Conservation (phyloP, 2,797 vertebrate species). For the Halcyon badia region DNA sequence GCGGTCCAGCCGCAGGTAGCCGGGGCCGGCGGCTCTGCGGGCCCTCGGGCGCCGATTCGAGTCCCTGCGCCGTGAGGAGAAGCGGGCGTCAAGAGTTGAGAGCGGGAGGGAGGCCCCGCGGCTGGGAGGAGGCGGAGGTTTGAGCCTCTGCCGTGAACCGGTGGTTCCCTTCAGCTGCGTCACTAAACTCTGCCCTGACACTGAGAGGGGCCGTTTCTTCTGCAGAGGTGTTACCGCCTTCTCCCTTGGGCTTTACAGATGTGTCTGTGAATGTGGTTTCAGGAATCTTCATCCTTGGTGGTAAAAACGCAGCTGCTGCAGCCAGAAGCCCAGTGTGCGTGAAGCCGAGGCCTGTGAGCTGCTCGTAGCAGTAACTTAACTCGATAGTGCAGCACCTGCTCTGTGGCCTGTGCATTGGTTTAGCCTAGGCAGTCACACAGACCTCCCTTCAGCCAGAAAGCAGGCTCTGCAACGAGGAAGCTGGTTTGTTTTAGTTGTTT, state of each 20-base stretch:
- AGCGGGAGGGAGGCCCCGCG: background rate
- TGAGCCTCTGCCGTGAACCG: background rate
- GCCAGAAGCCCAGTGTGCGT: fast-evolving
- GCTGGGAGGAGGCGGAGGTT: background rate
- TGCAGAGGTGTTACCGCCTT: fast-evolving
- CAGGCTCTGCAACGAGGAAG: background rate
- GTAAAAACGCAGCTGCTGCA: background rate
- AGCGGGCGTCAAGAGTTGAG: background rate
- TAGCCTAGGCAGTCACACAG: background rate
- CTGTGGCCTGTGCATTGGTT: fast-evolving
- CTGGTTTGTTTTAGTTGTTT: no score
- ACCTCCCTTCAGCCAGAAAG: background rate
- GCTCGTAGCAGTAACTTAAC: fast-evolving
- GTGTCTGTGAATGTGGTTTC: fast-evolving
- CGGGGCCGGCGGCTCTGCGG: background rate
- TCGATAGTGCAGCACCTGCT: fast-evolving
- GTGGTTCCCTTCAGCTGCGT: no score
- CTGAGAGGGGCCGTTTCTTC: fast-evolving
- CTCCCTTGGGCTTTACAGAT: fast-evolving
- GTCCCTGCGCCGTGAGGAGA: background rate
- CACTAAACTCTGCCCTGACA: fast-evolving
- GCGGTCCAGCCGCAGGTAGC: background rate
- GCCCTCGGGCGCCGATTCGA: background rate
- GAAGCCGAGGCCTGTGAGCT: background rate
- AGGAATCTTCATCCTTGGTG: background rate